Percentiles rank a stretch among this genome's conserved stretches.
These are phyloP conservation scores for Orussus abietinus DNA, from an alignment of 1,140 invertebrate genomes.

Conservation along the genomic window DNA sequence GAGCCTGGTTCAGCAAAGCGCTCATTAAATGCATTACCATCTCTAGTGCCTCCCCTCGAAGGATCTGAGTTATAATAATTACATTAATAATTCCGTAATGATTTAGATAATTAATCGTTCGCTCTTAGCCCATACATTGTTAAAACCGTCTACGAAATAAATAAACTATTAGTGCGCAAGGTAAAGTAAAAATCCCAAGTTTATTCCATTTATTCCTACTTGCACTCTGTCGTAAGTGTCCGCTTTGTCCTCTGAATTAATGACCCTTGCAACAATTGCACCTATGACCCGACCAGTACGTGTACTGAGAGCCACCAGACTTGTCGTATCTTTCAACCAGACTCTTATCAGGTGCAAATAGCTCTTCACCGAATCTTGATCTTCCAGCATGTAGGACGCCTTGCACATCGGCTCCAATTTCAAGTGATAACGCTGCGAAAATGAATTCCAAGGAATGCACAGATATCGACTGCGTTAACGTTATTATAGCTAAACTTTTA, in stretches of 20 bases:
- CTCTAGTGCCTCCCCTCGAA: conserved; percentile 36
- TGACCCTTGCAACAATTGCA: conserved; percentile 52
- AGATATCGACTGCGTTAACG: conserved; percentile 46
- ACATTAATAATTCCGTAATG: no score
- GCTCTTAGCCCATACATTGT: neutral
- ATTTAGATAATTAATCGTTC: no score
- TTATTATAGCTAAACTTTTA: conserved; percentile 47
- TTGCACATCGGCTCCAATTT: conserved; percentile 50
- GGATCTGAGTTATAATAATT: conserved; percentile 14
- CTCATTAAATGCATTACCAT: conserved; percentile 42
- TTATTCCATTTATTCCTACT: conserved; percentile 21
- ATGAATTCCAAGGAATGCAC: conserved; percentile 8
- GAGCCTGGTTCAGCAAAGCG: conserved; percentile 36
- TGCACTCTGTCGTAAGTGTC: conserved; percentile 30
- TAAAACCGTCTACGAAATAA: neutral
- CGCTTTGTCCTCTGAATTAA: conserved; percentile 23
- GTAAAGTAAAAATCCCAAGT: no score
- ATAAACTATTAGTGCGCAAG: neutral
- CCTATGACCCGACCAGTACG: conserved; percentile 53
- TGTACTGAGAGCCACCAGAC: conserved; percentile 57
- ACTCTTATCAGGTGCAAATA: conserved; percentile 53
- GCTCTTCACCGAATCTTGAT: conserved; percentile 52
- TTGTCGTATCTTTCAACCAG: conserved; percentile 62
- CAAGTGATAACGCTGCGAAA: conserved; percentile 51
- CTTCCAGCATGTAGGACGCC: conserved; percentile 47